A percentile compares a stretch with the other conserved stretches of the same genome.
Evolutionary conservation across 2,888 invertebrate genomes (phyloP).

Genomic region (Drosophila merina): DNA sequence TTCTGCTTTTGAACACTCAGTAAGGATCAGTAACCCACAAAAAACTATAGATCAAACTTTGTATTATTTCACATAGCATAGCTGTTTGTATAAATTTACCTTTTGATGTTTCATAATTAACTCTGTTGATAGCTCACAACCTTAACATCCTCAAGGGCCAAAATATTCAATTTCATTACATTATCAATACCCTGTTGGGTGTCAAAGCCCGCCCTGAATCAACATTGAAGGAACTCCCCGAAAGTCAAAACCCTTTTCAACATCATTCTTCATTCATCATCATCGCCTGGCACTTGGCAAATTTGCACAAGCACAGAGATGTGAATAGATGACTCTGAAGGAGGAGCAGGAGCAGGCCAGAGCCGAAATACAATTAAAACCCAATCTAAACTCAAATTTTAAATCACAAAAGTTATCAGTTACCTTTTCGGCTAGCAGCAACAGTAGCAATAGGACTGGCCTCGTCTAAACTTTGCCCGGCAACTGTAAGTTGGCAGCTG

Average conservation of each 20-base stretch:
- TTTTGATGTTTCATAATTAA: slow-evolving; percentile 14
- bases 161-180: slow-evolving; percentile 12
- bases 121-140: background rate
- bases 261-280: slow-evolving; percentile 43
- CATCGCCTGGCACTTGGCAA: slow-evolving; percentile 54
- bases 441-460: slow-evolving; percentile 17
- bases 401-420: slow-evolving; percentile 71
- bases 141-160: no score
- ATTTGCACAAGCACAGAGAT: slow-evolving; percentile 47
- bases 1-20: no score
- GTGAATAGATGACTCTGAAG: background rate
- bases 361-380: slow-evolving; percentile 67
- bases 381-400: slow-evolving; percentile 63
- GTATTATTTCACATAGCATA: background rate
- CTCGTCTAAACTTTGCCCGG: slow-evolving; percentile 36
- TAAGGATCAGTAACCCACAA: no score
- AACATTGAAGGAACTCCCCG: slow-evolving; percentile 9
- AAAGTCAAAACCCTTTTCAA: slow-evolving; percentile 27
- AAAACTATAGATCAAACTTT: no score
- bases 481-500: slow-evolving; percentile 44
- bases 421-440: slow-evolving; percentile 47
- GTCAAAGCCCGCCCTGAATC: slow-evolving; percentile 11
- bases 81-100: background rate
- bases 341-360: slow-evolving; percentile 4
- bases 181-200: slow-evolving; percentile 19